These are phyloP conservation scores for Himantopus leucocephalus DNA, from an alignment of 2,113 vertebrate genomes.

Conservation along the genomic window DNA sequence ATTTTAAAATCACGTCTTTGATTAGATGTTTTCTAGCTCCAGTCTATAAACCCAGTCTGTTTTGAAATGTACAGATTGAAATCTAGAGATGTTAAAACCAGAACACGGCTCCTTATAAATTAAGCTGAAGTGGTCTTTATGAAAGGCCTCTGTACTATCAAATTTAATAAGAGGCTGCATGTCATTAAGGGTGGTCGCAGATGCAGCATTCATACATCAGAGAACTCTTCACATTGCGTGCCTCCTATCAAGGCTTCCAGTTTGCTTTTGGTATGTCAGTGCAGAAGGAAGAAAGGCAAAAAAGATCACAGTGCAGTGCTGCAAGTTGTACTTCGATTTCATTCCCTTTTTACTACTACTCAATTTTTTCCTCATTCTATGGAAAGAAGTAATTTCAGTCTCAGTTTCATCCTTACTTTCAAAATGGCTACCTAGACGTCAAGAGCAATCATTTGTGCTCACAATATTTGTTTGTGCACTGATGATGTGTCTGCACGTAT, in stretches of 20 bases:
- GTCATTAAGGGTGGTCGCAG: neutral
- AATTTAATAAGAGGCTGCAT: neutral
- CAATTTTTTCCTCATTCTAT: neutral
- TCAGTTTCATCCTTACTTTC: neutral
- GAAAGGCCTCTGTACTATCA: neutral
- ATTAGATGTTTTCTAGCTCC: neutral
- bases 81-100: neutral
- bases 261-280: neutral
- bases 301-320: rapidly evolving
- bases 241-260: neutral
- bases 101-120: neutral
- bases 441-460: neutral
- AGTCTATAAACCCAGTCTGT: neutral
- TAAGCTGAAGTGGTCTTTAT: neutral
- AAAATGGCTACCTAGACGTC: neutral
- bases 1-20: neutral
- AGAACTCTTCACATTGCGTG: neutral
- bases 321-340: neutral
- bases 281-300: neutral
- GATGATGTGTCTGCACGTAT: rapidly evolving
- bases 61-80: neutral
- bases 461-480: neutral
- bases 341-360: neutral
- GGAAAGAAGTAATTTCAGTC: neutral
- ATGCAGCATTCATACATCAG: neutral